These are phyloP conservation scores for Chionoecetes opilio DNA, from an alignment of 1,140 invertebrate genomes.

Conservation along the genomic window DNA sequence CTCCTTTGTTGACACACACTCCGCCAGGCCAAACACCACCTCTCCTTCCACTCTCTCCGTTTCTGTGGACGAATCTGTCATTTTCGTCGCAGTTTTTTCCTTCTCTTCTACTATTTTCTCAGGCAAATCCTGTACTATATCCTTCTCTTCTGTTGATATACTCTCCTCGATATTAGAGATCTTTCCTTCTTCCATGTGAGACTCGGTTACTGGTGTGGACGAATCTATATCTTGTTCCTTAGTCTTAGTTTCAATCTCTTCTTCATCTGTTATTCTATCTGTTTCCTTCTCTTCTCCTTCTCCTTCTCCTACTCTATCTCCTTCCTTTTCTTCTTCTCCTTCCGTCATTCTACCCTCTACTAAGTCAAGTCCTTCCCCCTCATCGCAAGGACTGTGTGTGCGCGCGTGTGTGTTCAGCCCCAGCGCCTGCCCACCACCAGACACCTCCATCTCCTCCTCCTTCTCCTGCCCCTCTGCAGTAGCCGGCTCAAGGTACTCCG, in stretches of 20 bases:
- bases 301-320: neutral
- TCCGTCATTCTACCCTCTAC: no score
- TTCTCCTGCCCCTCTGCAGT: neutral
- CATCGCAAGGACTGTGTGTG: no score
- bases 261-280: neutral
- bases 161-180: neutral
- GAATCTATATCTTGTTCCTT: neutral
- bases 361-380: neutral
- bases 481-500: neutral
- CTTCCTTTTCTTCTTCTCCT: neutral
- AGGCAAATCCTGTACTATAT: neutral
- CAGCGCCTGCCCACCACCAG: no score
- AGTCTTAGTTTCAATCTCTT: neutral
- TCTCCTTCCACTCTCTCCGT: no score
- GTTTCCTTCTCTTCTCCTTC: neutral
- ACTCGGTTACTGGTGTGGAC: no score
- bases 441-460: neutral
- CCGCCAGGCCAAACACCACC: no score
- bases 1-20: no score
- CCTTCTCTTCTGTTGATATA: neutral
- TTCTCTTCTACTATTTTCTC: neutral
- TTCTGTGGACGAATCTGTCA: neutral
- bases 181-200: neutral
- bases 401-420: no score
- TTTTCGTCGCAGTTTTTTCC: neutral